Conservation (phyloP, 2,888 invertebrate species). For the Carpatolechia fugitivella region DNA sequence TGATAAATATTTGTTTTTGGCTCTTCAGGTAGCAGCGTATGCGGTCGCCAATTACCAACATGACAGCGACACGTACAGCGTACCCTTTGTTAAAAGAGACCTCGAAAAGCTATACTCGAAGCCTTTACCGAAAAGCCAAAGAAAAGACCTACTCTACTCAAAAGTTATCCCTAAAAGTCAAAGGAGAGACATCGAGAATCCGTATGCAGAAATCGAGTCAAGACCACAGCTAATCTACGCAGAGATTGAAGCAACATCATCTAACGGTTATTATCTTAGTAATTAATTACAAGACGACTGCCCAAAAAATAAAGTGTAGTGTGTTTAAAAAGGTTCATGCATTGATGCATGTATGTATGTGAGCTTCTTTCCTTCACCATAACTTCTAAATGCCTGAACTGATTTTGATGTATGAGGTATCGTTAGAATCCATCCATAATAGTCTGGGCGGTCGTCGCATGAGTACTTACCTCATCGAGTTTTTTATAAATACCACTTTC, state of each 20-base stretch:
- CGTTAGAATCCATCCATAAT: too few relatives aligned
- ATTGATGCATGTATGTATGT: too few relatives aligned
- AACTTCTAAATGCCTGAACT: too few relatives aligned
- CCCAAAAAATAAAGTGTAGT: too few relatives aligned
- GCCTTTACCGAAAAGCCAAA: constrained; percentile 18
- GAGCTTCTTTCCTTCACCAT: too few relatives aligned
- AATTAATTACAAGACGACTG: too few relatives aligned
- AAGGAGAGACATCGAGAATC: not conserved
- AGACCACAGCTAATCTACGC: not conserved
- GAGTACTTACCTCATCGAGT: too few relatives aligned
- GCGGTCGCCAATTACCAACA: not conserved
- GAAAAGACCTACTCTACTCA: constrained; percentile 7
- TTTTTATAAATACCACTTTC: too few relatives aligned
- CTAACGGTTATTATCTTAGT: not conserved
- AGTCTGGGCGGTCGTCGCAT: too few relatives aligned
- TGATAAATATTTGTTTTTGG: too few relatives aligned
- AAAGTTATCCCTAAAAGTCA: constrained; percentile 3
- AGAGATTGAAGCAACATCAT: not conserved
- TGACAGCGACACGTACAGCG: not conserved
- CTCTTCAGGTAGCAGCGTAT: not conserved
- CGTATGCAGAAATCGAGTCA: not conserved
- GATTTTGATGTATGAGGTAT: too few relatives aligned
- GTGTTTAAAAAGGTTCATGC: too few relatives aligned
- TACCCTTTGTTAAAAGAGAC: constrained; percentile 5
- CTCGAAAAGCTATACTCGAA: constrained; percentile 20